Base-by-base conservation (phyloP, 2,888 invertebrate genomes). In the Platerodrilus igneus region DNA sequence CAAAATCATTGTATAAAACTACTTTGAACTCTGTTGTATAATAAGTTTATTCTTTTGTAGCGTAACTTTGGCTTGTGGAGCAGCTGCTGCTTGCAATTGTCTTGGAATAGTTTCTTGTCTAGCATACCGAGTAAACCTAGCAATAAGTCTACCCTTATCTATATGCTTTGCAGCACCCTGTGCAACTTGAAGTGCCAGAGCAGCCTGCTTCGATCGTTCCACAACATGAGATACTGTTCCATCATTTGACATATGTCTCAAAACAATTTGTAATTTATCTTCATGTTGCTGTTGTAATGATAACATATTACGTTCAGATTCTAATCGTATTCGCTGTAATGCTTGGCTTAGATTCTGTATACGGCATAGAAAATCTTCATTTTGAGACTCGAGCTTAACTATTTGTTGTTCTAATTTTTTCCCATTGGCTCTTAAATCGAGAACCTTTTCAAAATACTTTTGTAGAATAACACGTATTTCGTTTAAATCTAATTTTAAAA, bases 361-460 rank as follows among this genome's bases (percentile, higher is more conserved):
- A 18, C 83, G 76, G 64, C 80, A 78, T 15, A 81, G 75, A 72
- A 86, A 81, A 31, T 75, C 77, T 41, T 84, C 81, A 10, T 82
- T 81, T 59, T 86, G 84, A 7, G 76, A 76, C 57, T 83, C 80
- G 27, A 83, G 71, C 41, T 80, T 78, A 31, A 79, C 72, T 36
- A 83, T 75, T 52, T 87, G 84, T 31, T 86, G 73, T 59, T 90
- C 90, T 22, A 89, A 65, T 48, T 84, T 68, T 37, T 67, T 68
- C 10, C 62, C 63, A 41, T 61, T 67, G 25, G 59, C 59, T 17
- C 68, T 50, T 36, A 69, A 51, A 52, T 69, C 66, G 18, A 75
- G 70, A 33, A 92, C 88, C 74, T 93, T 93, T 52, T 86, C 82
- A 59, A 93, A 94, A 67, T 92, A 94, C 60, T 85, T 86, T 56